These are phyloP conservation scores for Hirtodrosophila cameraria DNA, from an alignment of 2,888 invertebrate genomes.

Conservation along the genomic window DNA sequence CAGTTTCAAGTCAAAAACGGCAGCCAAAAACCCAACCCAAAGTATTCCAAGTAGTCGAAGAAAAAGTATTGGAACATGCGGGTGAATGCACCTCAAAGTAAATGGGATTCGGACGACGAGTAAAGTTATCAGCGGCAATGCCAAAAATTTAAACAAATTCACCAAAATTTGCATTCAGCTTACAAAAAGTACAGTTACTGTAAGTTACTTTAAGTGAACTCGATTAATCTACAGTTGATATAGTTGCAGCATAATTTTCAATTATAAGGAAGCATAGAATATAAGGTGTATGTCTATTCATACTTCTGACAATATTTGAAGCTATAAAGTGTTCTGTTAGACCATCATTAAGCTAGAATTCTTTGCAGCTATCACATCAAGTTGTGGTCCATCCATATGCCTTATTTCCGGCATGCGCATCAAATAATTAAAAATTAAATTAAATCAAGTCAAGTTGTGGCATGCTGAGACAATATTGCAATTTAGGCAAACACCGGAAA, in stretches of 20 bases:
- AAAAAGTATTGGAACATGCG: slow-evolving; percentile 9
- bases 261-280: background rate
- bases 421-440: slow-evolving; percentile 47
- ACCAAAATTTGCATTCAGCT: slow-evolving; percentile 19
- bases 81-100: slow-evolving; percentile 17
- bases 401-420: slow-evolving; percentile 26
- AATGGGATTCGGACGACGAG: slow-evolving; percentile 24
- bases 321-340: too few species aligned
- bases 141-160: slow-evolving; percentile 7
- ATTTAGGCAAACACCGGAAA: slow-evolving; percentile 69
- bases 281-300: too few species aligned
- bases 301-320: too few species aligned
- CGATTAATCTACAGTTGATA: too few species aligned
- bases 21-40: slow-evolving; percentile 10
- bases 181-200: background rate
- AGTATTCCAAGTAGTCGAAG: slow-evolving; percentile 35
- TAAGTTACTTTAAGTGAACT: too few species aligned
- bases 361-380: slow-evolving; percentile 10
- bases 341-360: background rate
- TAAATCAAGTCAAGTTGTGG: slow-evolving; percentile 32
- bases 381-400: slow-evolving; percentile 2
- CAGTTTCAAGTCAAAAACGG: slow-evolving; percentile 30
- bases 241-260: too few species aligned
- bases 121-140: slow-evolving; percentile 8
- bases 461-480: slow-evolving; percentile 57